Evolutionary conservation across 2,797 vertebrate species (phyloP), one percentile per base, ranked within the genome.

Genomic region (Melopsittacus undulatus): DNA sequence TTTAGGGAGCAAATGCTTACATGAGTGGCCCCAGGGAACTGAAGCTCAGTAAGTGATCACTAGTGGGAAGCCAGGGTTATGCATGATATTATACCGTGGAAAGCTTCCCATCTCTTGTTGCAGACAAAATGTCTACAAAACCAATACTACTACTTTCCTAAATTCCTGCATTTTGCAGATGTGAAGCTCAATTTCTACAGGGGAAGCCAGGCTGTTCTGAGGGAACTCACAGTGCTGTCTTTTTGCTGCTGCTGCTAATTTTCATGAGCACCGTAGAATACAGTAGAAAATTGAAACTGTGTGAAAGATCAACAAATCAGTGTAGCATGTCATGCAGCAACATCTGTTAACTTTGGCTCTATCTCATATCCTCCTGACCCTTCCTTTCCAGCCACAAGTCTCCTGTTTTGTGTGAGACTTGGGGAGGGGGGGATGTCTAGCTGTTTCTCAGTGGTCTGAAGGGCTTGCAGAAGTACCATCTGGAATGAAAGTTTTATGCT

Each of bases 261-360:
- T 93, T 94, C 94, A 83, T 94, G 94, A 97, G 90, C 88, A 92
- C 92, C 88, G 14, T 95, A 96, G 94, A 96, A 95, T 69, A 87
- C 73, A 94, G 96, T 90, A 96, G 94, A 96, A 97, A 96, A 96
- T 96, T 95, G 96, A 96, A 97, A 96, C 96, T 96, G 93, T 96
- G 96, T 96, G 95, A 96, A 96, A 97, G 95, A 97, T 96, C 96
- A 96, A 95, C 96, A 96, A 83, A 96, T 94, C 86, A 89, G 88
- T 89, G 87, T 93, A 93, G 95, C 96, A 95, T 95, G 93, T 96
- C 96, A 94, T 6, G 84, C 95, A 95, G 92, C 94, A 96, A 86
- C 94, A 95, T 97, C 95, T 97, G 96, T 95, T 96, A 94, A 92
- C 76, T 95, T 95, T 95, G 96, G 92, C 94, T 94, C 73, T 88